These are phyloP conservation scores for Aspidiotus rigidus DNA, from an alignment of 2,888 invertebrate genomes.

Conservation along the genomic window DNA sequence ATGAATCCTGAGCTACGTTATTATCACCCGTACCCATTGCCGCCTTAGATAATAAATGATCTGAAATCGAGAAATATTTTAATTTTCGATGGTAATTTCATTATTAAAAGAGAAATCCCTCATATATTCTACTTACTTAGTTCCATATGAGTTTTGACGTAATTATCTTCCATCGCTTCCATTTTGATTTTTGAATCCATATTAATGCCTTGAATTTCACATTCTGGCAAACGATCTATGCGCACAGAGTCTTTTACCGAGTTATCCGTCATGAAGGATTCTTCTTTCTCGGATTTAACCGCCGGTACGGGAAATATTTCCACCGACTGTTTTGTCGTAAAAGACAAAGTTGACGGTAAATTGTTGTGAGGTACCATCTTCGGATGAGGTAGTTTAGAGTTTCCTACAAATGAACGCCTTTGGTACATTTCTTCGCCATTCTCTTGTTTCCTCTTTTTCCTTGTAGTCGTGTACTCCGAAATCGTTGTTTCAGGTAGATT, in stretches of 20 bases:
- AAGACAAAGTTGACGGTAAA: slow-evolving; percentile 6
- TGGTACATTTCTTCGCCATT: slow-evolving; percentile 14
- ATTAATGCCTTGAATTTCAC: neutral
- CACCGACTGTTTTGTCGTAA: slow-evolving; percentile 14
- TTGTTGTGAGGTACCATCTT: slow-evolving; percentile 6
- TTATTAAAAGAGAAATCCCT: neutral
- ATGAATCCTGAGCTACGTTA: slow-evolving; percentile 43
- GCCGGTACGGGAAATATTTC: slow-evolving; percentile 22
- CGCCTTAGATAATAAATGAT: slow-evolving; percentile 45
- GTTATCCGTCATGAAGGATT: neutral
- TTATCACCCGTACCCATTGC: slow-evolving; percentile 43
- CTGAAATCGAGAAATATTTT: slow-evolving; percentile 38
- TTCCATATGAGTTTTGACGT: slow-evolving; percentile 13
- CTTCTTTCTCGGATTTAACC: slow-evolving; percentile 20
- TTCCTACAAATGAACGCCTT: neutral
- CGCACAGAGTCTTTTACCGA: slow-evolving; percentile 10
- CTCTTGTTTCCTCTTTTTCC: slow-evolving; percentile 17
- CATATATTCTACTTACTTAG: slow-evolving; percentile 7
- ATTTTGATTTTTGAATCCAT: neutral
- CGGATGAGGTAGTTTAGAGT: slow-evolving; percentile 5
- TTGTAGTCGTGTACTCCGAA: neutral
- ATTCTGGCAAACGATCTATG: slow-evolving; percentile 22
- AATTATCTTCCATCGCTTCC: slow-evolving; percentile 10
- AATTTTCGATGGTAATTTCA: neutral
- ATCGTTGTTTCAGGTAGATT: slow-evolving; percentile 1